phyloP scores from a whole-genome alignment of 2,797 vertebrate species.

The Anguilla anguilla region DNA sequence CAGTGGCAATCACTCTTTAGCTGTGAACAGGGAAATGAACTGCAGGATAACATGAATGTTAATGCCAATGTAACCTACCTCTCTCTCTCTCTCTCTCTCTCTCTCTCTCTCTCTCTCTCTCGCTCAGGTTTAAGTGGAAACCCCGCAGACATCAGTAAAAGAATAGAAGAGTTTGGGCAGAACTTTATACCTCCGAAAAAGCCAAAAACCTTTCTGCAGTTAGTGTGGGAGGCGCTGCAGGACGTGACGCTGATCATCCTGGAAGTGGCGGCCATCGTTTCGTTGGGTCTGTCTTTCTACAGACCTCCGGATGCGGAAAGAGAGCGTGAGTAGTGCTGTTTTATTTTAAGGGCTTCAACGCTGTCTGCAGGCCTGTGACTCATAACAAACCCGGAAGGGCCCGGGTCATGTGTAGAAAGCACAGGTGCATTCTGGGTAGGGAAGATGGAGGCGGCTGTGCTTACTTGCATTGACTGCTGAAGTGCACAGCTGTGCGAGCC shows the following conservation, averaged over 20 bases:
- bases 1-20: neutral
- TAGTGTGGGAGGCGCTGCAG: conserved; percentile 99
- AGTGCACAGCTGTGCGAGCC: no score
- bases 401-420: neutral
- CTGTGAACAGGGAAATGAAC: neutral
- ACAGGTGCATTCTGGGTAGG: neutral
- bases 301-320: conserved; percentile 87
- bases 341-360: neutral
- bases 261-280: conserved; percentile 99
- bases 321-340: conserved; percentile 78
- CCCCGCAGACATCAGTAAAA: conserved; percentile 93
- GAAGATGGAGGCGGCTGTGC: neutral
- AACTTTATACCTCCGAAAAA: conserved; percentile 99
- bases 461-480: no score
- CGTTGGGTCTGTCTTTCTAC: conserved; percentile 99
- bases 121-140: conserved; percentile 92
- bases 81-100: neutral
- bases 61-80: neutral
- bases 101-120: conserved; percentile 20
- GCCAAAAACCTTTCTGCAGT: conserved; percentile 99
- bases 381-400: neutral
- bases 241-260: conserved; percentile 99
- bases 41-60: neutral
- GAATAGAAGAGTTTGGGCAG: conserved; percentile 91
- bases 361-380: neutral